Percentiles rank a stretch among this genome's conserved stretches.
Conservation (phyloP, 2,888 invertebrate species). For the Nymphalis urticae region DNA sequence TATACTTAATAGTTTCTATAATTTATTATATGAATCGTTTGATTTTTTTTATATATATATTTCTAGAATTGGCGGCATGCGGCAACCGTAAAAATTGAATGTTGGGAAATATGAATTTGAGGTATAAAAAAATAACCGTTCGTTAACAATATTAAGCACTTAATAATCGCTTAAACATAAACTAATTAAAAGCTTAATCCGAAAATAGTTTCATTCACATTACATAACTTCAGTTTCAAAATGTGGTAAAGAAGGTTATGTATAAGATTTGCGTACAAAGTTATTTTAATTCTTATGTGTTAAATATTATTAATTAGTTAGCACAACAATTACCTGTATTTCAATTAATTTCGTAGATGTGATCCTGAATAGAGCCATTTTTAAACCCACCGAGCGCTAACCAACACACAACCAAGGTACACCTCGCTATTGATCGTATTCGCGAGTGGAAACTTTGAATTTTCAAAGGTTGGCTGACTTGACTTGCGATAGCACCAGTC, state of each 20-base stretch:
- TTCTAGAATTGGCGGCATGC: neutral
- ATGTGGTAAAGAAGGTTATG: constrained; percentile 48
- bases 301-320: constrained; percentile 19
- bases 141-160: neutral
- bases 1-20: too few species aligned
- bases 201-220: constrained; percentile 57
- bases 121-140: neutral
- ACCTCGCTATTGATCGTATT: constrained; percentile 65
- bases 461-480: constrained; percentile 32
- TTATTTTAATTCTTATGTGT: constrained; percentile 29
- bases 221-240: constrained; percentile 52
- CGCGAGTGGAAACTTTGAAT: constrained; percentile 48
- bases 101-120: neutral
- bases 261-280: constrained; percentile 28
- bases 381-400: constrained; percentile 62
- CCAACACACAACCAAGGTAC: constrained; percentile 54
- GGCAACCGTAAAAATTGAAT: neutral
- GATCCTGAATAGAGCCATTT: constrained; percentile 86
- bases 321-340: constrained; percentile 78
- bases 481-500: constrained; percentile 15
- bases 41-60: neutral
- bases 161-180: neutral
- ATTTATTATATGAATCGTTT: too few species aligned
- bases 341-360: constrained; percentile 83
- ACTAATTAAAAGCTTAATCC: constrained; percentile 37